A percentile compares a stretch with the other conserved stretches of the same genome.
phyloP scores from a whole-genome alignment of 2,113 vertebrate species.

The Aptenodytes patagonicus region DNA sequence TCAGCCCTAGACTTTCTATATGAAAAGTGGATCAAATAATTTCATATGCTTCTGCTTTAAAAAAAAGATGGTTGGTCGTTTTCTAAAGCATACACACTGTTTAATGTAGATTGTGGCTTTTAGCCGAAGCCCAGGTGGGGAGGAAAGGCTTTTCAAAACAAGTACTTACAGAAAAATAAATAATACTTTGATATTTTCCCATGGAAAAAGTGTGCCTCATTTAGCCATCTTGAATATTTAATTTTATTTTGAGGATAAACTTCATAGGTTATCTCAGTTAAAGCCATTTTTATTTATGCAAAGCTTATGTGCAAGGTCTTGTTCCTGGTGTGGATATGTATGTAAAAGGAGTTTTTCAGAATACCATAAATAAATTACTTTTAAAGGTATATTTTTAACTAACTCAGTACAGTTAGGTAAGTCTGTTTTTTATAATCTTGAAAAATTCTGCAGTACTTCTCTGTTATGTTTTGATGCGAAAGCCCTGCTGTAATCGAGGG shows the following conservation, averaged over 20 bases:
- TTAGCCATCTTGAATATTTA: constrained; percentile 44
- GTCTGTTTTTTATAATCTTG: background rate
- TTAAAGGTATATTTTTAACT: constrained; percentile 7
- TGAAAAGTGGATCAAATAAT: constrained; percentile 65
- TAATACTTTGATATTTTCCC: constrained; percentile 72
- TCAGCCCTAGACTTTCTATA: constrained; percentile 46
- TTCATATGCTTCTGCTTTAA: constrained; percentile 31
- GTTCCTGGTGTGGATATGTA: background rate
- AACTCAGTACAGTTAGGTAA: background rate
- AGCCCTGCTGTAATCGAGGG: background rate
- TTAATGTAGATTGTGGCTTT: constrained; percentile 46
- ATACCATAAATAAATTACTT: constrained; percentile 22
- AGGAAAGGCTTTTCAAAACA: constrained; percentile 72
- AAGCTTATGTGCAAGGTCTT: constrained; percentile 36
- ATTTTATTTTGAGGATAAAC: constrained; percentile 53
- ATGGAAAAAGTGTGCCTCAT: constrained; percentile 59
- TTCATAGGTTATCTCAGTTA: constrained; percentile 47
- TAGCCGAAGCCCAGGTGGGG: constrained; percentile 69
- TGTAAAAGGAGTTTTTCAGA: constrained; percentile 9
- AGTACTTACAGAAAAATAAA: constrained; percentile 75
- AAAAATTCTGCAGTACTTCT: background rate
- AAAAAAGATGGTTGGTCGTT: constrained; percentile 49
- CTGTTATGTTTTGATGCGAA: background rate
- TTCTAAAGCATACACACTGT: constrained; percentile 8
- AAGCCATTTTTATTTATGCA: constrained; percentile 54